Evolutionary conservation across 2,888 invertebrate species (phyloP), one percentile per base, ranked within the genome.

Genomic region (Leucoma salicis): DNA sequence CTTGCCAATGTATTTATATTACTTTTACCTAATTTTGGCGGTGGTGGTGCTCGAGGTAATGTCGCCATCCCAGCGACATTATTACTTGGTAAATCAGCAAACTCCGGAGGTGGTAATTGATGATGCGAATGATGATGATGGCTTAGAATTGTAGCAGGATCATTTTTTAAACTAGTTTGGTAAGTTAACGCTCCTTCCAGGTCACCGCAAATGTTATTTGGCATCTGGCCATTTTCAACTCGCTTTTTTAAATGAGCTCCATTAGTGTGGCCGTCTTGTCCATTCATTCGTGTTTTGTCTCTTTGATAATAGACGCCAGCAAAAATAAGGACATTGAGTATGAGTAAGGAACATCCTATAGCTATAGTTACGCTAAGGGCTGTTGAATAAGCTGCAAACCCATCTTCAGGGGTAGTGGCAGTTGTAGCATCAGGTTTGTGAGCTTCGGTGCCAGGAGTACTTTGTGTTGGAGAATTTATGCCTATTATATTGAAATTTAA

Each of bases 241-340:
- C 95, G 91, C 66, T 95, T 93, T 71, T 95, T 92, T 37, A 91
- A 83, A 66, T 90, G 90, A 1, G 86, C 76, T 0, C 90, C 87
- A 42, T 89, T 92, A 6, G 88, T 75, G 43, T 90, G 91, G 14
- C 85, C 87, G 6, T 90, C 90, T 63, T 91, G 91, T 8, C 91
- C 91, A 49, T 93, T 88, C 89, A 95, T 92, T 55, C 95, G 91
- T 49, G 95, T 94, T 77, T 96, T 96, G 71, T 96, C 96, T 39
- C 96, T 91, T 72, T 98, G 97, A 73, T 98, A 98, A 77, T 97
- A 98, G 0, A 98, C 96, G 2, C 97, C 97, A 39, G 97, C 97
- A 73, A 98, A 98, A 70, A 98, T 97, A 16, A 98, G 88, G 32
- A 98, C 96, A 74, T 98, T 98, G 2, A 98, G 89, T 65, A 98